Base-by-base conservation (phyloP, 2,888 invertebrate genomes). In the Eupithecia abbreviata region DNA sequence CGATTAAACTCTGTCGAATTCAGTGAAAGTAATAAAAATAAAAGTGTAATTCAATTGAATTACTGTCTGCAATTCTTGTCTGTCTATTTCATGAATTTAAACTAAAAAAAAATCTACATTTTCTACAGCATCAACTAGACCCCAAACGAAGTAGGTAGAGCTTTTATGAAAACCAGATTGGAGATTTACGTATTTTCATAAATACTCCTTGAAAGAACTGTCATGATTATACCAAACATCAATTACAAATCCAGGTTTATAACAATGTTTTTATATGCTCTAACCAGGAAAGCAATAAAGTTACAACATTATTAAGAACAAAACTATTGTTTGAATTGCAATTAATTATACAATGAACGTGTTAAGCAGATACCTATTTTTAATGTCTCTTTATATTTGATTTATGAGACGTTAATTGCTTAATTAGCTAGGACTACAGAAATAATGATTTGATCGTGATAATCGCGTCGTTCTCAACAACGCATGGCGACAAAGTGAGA, bases 1-100 rank as follows among this genome's bases (percentile, higher is more conserved):
- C 77, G 71, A 67, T 77, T 79, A 71, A 76, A 70, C 81, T 79
- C 68, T 73, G 76, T 71, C 82, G 42, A 81, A 80, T 82, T 77
- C 65, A 76, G 79, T 76, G 81, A 82, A 82, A 80, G 81, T 74
- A 73, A 68, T 45, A 9, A 58, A 62, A 76, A 74, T 69, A 75
- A 62, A 75, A 71, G 62, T 72, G 72, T 74, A 68, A 74, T 55
- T 30, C 18, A 62, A 62, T 47, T 47, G 47, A 47, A 47, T 62
- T 10, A 62, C 30, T 4, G 18, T 30, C 62, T 18, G 18, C 62
- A 62, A 12, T 30, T 62, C 18, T 62, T 18, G 58, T 58, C 58
- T 58, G 10, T 18, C 18, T 18, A 10, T 18, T 58, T 58, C 3
- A n/a, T 30, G 30, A 4, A 62, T 4, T 6, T 62, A 4, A 58